phyloP scores from a whole-genome alignment of 2,888 invertebrate genomes.

The Argyresthia albistria region DNA sequence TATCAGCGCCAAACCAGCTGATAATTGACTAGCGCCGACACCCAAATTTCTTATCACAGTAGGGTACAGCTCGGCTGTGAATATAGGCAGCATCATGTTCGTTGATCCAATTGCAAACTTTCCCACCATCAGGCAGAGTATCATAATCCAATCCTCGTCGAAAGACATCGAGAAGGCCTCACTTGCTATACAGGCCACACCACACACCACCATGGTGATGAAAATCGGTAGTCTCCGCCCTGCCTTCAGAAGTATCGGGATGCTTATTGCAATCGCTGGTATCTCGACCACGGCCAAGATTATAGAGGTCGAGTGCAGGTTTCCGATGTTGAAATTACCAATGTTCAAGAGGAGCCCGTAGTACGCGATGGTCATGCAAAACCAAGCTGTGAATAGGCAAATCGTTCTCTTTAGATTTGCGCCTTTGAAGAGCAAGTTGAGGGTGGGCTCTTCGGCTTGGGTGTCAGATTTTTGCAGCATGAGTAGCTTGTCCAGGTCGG shows the following conservation, averaged over 20 bases:
- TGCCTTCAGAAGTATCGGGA: conserved; percentile 80
- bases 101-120: conserved; percentile 85
- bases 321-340: conserved; percentile 81
- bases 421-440: conserved; percentile 78
- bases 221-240: conserved; percentile 82
- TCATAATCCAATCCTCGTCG: conserved; percentile 77
- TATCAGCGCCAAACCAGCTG: conserved; percentile 83
- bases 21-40: conserved; percentile 82
- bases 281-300: conserved; percentile 83
- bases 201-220: conserved; percentile 77
- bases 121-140: conserved; percentile 83
- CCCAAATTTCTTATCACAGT: conserved; percentile 80
- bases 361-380: conserved; percentile 83
- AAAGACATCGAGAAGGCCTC: conserved; percentile 66
- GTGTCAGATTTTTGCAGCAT: conserved; percentile 60
- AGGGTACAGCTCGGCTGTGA: conserved; percentile 81
- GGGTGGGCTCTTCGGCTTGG: conserved; percentile 62
- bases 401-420: conserved; percentile 77
- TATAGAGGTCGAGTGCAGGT: conserved; percentile 82
- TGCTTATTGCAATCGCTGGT: conserved; percentile 83
- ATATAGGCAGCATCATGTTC: conserved; percentile 85
- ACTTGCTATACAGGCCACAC: conserved; percentile 78
- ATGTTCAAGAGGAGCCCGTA: conserved; percentile 83
- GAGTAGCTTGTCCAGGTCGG: conserved; percentile 79
- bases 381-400: conserved; percentile 82